Evolutionary conservation across 2,888 invertebrate species (phyloP).

Genomic region (Drosophila glabriapex): DNA sequence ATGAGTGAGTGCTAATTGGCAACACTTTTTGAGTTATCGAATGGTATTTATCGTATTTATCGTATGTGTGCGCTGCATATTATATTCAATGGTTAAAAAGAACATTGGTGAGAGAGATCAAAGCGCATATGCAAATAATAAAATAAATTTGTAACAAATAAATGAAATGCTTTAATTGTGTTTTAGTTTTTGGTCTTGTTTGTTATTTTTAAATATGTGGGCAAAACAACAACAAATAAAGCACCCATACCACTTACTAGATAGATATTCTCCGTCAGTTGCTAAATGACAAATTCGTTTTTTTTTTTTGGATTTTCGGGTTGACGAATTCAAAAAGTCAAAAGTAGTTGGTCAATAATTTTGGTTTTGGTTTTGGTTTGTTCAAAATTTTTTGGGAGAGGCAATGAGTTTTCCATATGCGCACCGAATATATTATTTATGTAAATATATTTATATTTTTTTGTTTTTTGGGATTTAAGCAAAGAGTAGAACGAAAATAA

Average conservation of each 20-base stretch:
- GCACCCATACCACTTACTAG: slow-evolving; percentile 86
- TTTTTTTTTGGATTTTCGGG: slow-evolving; percentile 11
- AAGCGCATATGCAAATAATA: slow-evolving; percentile 58
- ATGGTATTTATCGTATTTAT: slow-evolving; percentile 5
- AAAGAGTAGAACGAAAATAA: slow-evolving; percentile 58
- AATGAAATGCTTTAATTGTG: slow-evolving; percentile 52
- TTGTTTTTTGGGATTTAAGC: slow-evolving; percentile 28
- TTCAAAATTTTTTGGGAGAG: slow-evolving; percentile 34
- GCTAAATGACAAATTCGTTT: slow-evolving; percentile 80
- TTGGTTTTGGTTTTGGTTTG: slow-evolving; percentile 30
- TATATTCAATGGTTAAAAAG: slow-evolving; percentile 37
- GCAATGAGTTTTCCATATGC: slow-evolving; percentile 70
- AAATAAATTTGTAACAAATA: slow-evolving; percentile 29
- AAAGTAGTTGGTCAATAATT: slow-evolving; percentile 59
- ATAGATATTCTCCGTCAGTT: slow-evolving; percentile 85
- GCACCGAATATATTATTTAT: slow-evolving; percentile 61
- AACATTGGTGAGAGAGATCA: slow-evolving; percentile 20
- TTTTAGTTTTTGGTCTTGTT: slow-evolving; percentile 37
- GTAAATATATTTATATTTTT: slow-evolving; percentile 36
- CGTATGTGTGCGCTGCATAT: slow-evolving; percentile 4
- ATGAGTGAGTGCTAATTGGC: slow-evolving; percentile 13
- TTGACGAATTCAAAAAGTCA: slow-evolving; percentile 42
- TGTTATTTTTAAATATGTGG: slow-evolving; percentile 15
- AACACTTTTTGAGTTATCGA: slow-evolving; percentile 6
- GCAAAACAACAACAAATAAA: slow-evolving; percentile 83